Base-by-base conservation (phyloP, 2,888 invertebrate genomes). In the Lamellibrachia columna region DNA sequence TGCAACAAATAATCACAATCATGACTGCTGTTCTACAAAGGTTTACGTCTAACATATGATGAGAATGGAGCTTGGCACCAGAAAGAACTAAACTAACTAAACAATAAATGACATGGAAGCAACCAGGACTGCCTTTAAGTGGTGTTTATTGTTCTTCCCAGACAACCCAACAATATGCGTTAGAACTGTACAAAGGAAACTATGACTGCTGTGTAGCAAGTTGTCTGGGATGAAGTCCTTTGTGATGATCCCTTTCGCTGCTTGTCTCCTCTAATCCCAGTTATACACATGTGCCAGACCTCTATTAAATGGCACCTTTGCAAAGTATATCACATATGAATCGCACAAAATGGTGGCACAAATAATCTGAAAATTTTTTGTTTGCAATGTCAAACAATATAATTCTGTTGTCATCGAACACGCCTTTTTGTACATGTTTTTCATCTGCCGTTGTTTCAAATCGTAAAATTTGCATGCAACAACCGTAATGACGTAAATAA, bases 1-100 rank as follows among this genome's bases (percentile, higher is more conserved):
- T 75, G 75, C n/a, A 75, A 55, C n/a, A 75, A 75, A 75, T n/a
- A 75, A 75, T 75, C 75, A 75, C n/a, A 75, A 75, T 75, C 75
- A 75, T 75, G 75, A 75, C 75, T 75, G 75, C 75, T 75, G 75
- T 75, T 75, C n/a, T 75, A 22, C 75, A 75, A 75, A 60, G 11
- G 60, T 60, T 15, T 9, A 9, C 9, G 11, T 22, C 11, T 75
- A 15, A 75, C 58, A 58, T 9, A 55, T 55, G 55, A 9, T 75
- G 22, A 75, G 3, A 22, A 75, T 75, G 22, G 6, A 22, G 75
- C 3, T 75, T 75, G 22, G 75, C 75, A 75, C 15, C 75, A 75
- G 6, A 75, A 75, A 15, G 22, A 75, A 75, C 55, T 55, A 55
- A 60, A 60, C 60, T 1, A 60, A 15, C 75, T 75, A 75, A 75